Evolutionary conservation across 1,140 invertebrate genomes (phyloP).

Genomic region (Drosophila navojoa): DNA sequence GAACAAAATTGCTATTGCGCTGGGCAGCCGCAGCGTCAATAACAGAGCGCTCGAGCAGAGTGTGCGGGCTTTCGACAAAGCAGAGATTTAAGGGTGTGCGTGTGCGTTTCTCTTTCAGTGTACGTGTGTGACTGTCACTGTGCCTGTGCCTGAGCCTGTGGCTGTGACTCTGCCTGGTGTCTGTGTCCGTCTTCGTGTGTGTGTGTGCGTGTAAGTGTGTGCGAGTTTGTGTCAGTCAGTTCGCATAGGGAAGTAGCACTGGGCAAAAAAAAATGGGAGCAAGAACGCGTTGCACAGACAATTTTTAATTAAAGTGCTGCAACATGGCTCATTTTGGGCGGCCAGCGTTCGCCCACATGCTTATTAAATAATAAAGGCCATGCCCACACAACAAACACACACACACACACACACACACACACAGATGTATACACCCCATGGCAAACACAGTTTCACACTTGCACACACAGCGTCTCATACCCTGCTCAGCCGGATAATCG

Average conservation of each 20-base stretch:
- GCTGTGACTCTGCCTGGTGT: too few relatives aligned
- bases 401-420: conserved; percentile 33
- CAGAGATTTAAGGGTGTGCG: conserved; percentile 46
- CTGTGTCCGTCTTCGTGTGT: too few relatives aligned
- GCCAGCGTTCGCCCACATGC: conserved; percentile 49
- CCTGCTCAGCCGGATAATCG: not conserved
- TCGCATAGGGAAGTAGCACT: conserved; percentile 11
- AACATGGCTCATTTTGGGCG: conserved; percentile 44
- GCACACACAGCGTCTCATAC: not conserved
- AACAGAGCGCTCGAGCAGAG: conserved; percentile 25
- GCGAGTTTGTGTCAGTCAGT: not conserved
- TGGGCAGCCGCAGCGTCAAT: conserved; percentile 71
- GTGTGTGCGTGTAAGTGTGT: not conserved
- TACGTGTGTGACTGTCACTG: not conserved
- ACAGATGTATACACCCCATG: not conserved
- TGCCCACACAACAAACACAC: conserved; percentile 48
- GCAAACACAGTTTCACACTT: not conserved
- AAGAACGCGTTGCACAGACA: conserved; percentile 40
- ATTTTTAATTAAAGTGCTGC: conserved; percentile 64
- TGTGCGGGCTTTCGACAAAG: conserved; percentile 16
- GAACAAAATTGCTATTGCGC: conserved; percentile 77
- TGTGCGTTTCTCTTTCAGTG: not conserved
- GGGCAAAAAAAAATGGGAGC: conserved; percentile 30
- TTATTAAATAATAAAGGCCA: conserved; percentile 73
- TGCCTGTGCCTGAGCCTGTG: not conserved